Evolutionary conservation across 2,888 invertebrate species (phyloP), one percentile per base, ranked within the genome.

Genomic region (Diarsia mendica): DNA sequence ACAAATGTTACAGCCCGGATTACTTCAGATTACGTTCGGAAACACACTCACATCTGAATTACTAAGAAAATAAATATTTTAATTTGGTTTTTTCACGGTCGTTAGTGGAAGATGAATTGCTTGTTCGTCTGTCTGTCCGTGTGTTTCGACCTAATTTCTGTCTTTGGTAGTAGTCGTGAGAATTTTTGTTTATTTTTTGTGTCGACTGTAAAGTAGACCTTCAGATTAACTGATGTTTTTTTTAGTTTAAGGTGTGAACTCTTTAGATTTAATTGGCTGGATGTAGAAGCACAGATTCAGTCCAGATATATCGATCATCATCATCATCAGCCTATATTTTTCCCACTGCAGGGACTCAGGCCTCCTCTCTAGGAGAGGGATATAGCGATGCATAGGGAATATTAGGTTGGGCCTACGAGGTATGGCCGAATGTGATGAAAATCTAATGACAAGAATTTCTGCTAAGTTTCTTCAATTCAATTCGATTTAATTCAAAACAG

Each of bases 31-130:
- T 87, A 87, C 55, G 60, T 67, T 67, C 65, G 23, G 74, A 67
- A 78, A 79, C 72, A 76, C 61, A 76, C 64, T 78, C 75, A 13
- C 77, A 58, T 70, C 58, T 75, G 66, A 61, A 75, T 81, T 87
- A 86, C 80, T 80, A 18, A 79, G 80, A 85, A 88, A 71, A 58
- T 70, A n/a, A n/a, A 80, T 71, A 79, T 81, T 82, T 74, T 80
- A 86, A 84, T 80, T 79, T 67, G 65, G 48, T 86, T 87, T 87
- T 88, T 88, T 78, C 78, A 84, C 82, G 81, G 81, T 76, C 70
- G 68, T 84, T 70, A 82, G 67, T 39, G 0, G n/a, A 80, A 79
- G 82, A 87, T 82, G 67, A 64, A 85, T 81, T 23, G 73, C 49
- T 71, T 69, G 67, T 33, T 33, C 1, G 60, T 60, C 39, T n/a